A percentile compares a stretch with the other conserved stretches of the same genome.
phyloP scores from a whole-genome alignment of 2,113 vertebrate species.

The Piprites chloris region DNA sequence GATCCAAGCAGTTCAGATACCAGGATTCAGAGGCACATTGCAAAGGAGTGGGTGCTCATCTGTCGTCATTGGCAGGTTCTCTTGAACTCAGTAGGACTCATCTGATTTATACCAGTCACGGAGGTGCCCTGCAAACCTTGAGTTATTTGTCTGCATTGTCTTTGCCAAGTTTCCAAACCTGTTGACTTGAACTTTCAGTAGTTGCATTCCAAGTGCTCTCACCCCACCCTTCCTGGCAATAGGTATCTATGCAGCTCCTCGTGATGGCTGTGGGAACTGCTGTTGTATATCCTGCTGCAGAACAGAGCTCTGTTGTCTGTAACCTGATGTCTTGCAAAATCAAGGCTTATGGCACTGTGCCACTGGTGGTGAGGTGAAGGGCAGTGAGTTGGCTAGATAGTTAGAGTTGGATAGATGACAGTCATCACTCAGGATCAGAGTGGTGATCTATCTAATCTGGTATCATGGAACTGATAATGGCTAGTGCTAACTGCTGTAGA shows the following conservation, averaged over 20 bases:
- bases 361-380: background rate
- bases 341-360: background rate
- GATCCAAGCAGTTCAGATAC: background rate
- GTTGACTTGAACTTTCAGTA: conserved; percentile 46
- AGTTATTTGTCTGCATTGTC: background rate
- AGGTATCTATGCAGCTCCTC: background rate
- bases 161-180: conserved; percentile 38
- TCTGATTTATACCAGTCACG: background rate
- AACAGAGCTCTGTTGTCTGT: background rate
- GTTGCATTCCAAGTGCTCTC: background rate
- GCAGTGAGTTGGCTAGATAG: background rate
- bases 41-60: background rate
- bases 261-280: background rate
- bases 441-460: background rate
- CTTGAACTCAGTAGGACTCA: background rate
- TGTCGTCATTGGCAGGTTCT: background rate
- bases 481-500: background rate
- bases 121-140: conserved; percentile 9
- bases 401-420: too few relatives aligned
- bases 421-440: background rate
- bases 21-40: background rate
- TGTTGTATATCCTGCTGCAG: background rate
- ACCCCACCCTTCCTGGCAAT: conserved; percentile 19
- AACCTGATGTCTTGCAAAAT: background rate
- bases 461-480: background rate